Conservation (phyloP, 2,113 vertebrate genomes). For the Tympanuchus pallidicinctus region DNA sequence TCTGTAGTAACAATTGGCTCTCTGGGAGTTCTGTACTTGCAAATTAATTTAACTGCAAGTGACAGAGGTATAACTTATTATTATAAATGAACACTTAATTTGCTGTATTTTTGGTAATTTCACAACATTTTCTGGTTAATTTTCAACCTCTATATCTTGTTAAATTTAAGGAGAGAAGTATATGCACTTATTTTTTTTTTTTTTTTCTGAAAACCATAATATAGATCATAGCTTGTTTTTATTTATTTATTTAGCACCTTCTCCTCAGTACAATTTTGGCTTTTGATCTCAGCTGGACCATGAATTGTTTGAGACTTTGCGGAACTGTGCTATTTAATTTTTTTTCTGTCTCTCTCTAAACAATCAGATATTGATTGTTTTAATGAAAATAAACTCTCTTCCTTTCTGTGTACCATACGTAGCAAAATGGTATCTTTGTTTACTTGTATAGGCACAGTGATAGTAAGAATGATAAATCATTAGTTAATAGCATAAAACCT, state of each 20-base stretch:
- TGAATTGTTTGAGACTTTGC: neutral
- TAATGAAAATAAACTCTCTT: neutral
- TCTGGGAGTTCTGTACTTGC: constrained; percentile 40
- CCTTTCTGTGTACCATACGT: neutral
- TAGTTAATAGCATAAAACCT: neutral
- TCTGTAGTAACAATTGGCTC: constrained; percentile 39
- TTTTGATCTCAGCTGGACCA: neutral
- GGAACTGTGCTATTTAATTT: too few species aligned
- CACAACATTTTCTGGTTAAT: constrained; percentile 3
- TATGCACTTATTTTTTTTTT: neutral
- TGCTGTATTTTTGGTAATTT: constrained; percentile 20
- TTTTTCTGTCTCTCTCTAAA: neutral
- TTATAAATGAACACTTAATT: constrained; percentile 50
- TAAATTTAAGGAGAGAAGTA: neutral
- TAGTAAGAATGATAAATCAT: neutral
- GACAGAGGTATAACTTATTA: constrained; percentile 23
- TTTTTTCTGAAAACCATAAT: neutral
- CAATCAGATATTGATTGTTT: neutral
- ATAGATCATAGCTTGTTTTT: neutral
- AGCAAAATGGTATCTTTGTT: neutral
- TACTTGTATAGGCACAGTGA: neutral
- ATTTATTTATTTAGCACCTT: neutral
- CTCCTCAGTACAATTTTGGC: neutral
- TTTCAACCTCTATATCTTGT: neutral
- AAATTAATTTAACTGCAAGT: constrained; percentile 51